phyloP scores from a whole-genome alignment of 1,140 invertebrate genomes.

The Drosophila micromelanica region DNA sequence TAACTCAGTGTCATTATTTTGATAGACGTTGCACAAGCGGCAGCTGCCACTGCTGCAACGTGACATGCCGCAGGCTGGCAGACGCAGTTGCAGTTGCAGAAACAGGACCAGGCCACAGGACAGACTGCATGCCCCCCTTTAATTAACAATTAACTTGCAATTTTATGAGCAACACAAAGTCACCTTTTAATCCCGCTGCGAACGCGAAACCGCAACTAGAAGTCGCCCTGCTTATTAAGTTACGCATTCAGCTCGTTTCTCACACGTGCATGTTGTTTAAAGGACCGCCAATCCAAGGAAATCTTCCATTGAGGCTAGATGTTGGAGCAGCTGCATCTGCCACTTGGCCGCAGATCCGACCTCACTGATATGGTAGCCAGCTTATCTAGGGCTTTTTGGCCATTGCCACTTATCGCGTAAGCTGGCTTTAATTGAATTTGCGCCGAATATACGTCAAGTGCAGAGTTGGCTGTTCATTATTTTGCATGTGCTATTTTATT shows the following conservation, averaged over 20 bases:
- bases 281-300: constrained; percentile 17
- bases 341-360: constrained; percentile 40
- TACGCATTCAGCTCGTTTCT: constrained; percentile 76
- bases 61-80: constrained; percentile 49
- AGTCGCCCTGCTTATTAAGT: constrained; percentile 67
- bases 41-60: constrained; percentile 42
- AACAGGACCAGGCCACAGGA: neutral
- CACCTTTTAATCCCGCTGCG: constrained; percentile 46
- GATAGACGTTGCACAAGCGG: constrained; percentile 62
- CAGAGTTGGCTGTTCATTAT: constrained; percentile 17
- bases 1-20: constrained; percentile 66
- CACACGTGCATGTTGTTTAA: constrained; percentile 63
- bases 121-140: constrained; percentile 57
- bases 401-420: constrained; percentile 67
- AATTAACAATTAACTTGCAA: constrained; percentile 80
- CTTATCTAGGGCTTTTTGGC: constrained; percentile 42
- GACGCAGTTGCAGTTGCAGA: constrained; percentile 1
- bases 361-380: constrained; percentile 54
- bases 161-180: constrained; percentile 72
- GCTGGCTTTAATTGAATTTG: constrained; percentile 73
- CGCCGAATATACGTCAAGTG: constrained; percentile 31
- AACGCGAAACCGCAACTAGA: constrained; percentile 22
- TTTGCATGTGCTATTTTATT: constrained; percentile 64
- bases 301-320: constrained; percentile 13
- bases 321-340: constrained; percentile 44